phyloP scores from a whole-genome alignment of 2,888 invertebrate genomes.

The Diloba caeruleocephala region DNA sequence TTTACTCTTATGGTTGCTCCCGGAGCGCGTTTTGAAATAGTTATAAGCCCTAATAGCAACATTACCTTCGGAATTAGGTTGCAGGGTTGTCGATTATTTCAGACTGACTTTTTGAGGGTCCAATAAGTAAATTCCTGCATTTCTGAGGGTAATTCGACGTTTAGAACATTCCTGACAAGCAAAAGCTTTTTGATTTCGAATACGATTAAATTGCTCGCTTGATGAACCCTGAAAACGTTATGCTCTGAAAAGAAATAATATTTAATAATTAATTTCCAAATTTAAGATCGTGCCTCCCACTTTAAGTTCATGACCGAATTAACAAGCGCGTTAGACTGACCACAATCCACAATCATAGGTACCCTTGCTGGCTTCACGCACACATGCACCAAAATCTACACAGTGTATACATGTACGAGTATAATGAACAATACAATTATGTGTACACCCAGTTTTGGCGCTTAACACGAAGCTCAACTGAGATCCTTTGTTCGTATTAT shows the following conservation, averaged over 20 bases:
- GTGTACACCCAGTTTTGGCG: conserved; percentile 22
- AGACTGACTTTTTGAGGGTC: conserved; percentile 3
- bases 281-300: not conserved
- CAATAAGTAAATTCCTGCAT: not conserved
- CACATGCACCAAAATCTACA: too few species aligned
- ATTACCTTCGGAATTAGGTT: conserved; percentile 41
- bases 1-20: conserved; percentile 39
- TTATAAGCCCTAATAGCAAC: conserved; percentile 34
- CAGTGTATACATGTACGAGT: too few species aligned
- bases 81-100: conserved; percentile 25
- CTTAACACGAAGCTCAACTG: conserved; percentile 33
- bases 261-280: not conserved
- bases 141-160: too few species aligned
- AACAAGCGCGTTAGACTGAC: conserved; percentile 10
- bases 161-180: too few species aligned
- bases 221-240: too few species aligned
- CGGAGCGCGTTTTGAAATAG: conserved; percentile 28
- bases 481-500: conserved; percentile 44
- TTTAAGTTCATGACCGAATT: conserved; percentile 12
- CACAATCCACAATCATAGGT: conserved; percentile 16
- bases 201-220: too few species aligned
- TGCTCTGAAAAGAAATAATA: too few species aligned
- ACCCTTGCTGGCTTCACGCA: not conserved
- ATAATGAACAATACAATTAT: conserved; percentile 10
- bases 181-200: too few species aligned